Percentiles rank a stretch among this genome's conserved stretches.
Evolutionary conservation across 1,140 invertebrate genomes (phyloP).

Genomic region (Pogonomyrmex californicus): DNA sequence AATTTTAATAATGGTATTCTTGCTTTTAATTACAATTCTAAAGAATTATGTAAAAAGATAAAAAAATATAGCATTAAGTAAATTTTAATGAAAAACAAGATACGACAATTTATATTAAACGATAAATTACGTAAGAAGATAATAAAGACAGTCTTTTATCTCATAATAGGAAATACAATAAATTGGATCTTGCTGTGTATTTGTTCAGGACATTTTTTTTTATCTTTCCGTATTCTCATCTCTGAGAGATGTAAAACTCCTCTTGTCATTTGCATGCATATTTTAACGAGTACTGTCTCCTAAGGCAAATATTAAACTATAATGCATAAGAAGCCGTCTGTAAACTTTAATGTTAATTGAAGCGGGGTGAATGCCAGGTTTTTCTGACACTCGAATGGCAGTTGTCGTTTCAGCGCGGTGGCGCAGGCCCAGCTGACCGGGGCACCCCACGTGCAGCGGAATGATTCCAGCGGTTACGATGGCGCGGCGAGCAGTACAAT

Average conservation of each 20-base stretch:
- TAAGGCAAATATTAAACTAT: not conserved
- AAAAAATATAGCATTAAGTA: not conserved
- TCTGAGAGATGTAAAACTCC: not conserved
- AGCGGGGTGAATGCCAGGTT: conserved; percentile 10
- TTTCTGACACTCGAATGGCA: conserved; percentile 77
- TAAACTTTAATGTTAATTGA: not conserved
- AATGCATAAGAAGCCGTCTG: not conserved
- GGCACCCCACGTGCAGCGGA: conserved; percentile 69
- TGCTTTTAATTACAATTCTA: not conserved
- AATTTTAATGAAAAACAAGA: not conserved
- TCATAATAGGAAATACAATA: not conserved
- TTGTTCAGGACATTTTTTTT: not conserved
- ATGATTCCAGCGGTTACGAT: conserved; percentile 78
- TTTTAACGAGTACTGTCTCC: not conserved
- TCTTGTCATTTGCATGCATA: conserved; percentile 32
- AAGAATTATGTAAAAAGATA: not conserved
- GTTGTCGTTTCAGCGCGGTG: conserved; percentile 84
- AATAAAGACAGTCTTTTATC: not conserved
- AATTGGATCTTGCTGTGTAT: not conserved
- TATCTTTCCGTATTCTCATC: not conserved
- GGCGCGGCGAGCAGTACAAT: conserved; percentile 79
- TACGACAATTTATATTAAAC: not conserved
- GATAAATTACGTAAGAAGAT: not conserved
- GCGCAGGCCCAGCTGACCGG: conserved; percentile 83
- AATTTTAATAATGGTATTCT: not conserved